Percentiles rank a stretch among this genome's conserved stretches.
Evolutionary conservation across 1,140 invertebrate species (phyloP).

Genomic region (Trichonephila clavipes): DNA sequence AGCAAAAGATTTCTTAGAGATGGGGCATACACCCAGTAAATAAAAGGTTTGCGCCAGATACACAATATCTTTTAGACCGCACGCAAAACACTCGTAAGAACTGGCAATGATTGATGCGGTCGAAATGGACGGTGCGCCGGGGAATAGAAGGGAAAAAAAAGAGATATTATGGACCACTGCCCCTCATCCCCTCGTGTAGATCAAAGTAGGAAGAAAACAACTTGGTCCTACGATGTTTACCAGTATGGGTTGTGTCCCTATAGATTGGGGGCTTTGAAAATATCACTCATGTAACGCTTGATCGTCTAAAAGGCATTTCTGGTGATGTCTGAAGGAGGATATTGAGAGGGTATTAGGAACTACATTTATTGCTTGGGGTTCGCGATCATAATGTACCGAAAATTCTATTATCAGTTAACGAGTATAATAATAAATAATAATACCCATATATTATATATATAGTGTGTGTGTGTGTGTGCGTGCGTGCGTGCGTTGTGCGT

Average conservation of each 20-base stretch:
- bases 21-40: conserved; percentile 20
- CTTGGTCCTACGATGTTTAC: neutral
- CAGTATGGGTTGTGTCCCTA: too few species aligned
- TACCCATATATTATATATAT: too few species aligned
- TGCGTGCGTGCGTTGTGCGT: too few species aligned
- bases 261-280: neutral
- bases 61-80: conserved; percentile 17
- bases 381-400: too few species aligned
- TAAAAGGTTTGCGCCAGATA: conserved; percentile 45
- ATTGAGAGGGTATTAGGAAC: too few species aligned
- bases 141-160: conserved; percentile 17
- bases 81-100: conserved; percentile 60
- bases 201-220: neutral
- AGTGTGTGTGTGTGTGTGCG: too few species aligned
- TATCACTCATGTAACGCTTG: neutral
- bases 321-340: neutral
- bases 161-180: conserved; percentile 4
- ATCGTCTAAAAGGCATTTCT: neutral
- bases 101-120: conserved; percentile 54
- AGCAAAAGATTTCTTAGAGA: neutral
- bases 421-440: too few species aligned
- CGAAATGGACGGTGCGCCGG: conserved; percentile 1
- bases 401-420: too few species aligned
- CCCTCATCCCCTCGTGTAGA: neutral
- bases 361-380: too few species aligned